Percentiles rank a stretch among this genome's conserved stretches.
These are phyloP conservation scores for Teleogryllus oceanicus DNA, from an alignment of 2,888 invertebrate species.

Conservation along the genomic window DNA sequence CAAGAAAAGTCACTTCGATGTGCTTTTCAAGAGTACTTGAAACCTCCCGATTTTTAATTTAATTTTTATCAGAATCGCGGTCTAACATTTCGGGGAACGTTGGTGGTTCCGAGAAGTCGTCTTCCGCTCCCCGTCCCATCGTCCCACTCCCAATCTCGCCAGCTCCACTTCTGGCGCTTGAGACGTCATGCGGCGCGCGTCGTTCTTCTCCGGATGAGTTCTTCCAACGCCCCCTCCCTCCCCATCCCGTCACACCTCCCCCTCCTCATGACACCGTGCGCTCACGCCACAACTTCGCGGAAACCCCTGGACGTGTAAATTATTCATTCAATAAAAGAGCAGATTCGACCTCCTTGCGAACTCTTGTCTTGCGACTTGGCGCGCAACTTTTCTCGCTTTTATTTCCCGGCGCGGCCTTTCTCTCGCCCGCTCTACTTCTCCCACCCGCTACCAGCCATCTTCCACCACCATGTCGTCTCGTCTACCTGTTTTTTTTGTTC, in stretches of 20 bases:
- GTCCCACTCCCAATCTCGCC: too few relatives aligned
- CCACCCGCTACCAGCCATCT: background rate
- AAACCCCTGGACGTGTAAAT: background rate
- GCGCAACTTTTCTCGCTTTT: background rate
- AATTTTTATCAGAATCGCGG: too few relatives aligned
- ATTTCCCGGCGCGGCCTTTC: background rate
- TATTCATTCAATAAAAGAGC: constrained; percentile 12
- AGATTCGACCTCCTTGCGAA: background rate
- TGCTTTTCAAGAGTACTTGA: too few relatives aligned
- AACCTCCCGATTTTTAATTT: too few relatives aligned
- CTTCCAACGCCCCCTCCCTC: background rate
- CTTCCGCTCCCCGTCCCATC: too few relatives aligned
- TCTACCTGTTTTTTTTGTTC: too few relatives aligned
- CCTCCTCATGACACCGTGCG: too few relatives aligned
- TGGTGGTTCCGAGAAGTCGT: too few relatives aligned
- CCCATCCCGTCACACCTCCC: background rate
- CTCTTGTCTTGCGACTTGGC: background rate
- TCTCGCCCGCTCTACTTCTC: background rate
- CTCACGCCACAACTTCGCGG: too few relatives aligned
- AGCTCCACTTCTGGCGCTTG: background rate
- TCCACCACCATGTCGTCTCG: too few relatives aligned
- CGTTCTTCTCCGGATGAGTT: background rate
- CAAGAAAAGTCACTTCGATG: too few relatives aligned
- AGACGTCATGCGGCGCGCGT: background rate
- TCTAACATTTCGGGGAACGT: too few relatives aligned